A percentile compares a stretch with the other conserved stretches of the same genome.
Conservation (phyloP, 53 echinoderm and acorn worm genomes). For the Hippasteria phrygiana region DNA sequence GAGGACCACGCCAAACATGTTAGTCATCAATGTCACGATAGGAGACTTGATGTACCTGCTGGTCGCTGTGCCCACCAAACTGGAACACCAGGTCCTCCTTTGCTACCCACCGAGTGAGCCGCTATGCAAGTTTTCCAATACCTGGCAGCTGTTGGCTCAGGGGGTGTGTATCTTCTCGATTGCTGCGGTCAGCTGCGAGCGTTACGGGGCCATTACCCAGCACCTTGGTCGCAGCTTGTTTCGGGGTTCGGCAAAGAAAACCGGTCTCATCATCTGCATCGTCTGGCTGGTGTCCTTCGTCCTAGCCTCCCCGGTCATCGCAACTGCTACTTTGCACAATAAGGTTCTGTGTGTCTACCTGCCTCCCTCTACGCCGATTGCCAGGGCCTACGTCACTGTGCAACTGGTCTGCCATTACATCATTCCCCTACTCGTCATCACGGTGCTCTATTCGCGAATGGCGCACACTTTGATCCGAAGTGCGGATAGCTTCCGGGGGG, state of each 20-base stretch:
- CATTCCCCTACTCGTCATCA: slow-evolving; percentile 70
- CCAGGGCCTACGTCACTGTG: slow-evolving; percentile 72
- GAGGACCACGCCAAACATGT: slow-evolving; percentile 80
- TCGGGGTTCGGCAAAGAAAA: slow-evolving; percentile 41
- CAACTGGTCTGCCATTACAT: slow-evolving; percentile 73
- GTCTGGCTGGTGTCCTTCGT: slow-evolving; percentile 80
- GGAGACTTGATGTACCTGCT: slow-evolving; percentile 82
- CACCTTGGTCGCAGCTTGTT: slow-evolving; percentile 64
- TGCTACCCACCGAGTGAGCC: slow-evolving; percentile 72
- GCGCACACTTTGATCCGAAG: slow-evolving; percentile 82
- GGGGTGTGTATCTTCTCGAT: slow-evolving; percentile 85
- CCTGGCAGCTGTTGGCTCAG: slow-evolving; percentile 78
- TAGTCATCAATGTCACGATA: slow-evolving; percentile 82
- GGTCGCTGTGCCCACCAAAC: slow-evolving; percentile 72
- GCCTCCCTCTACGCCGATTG: slow-evolving; percentile 10
- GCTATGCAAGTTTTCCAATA: slow-evolving; percentile 75
- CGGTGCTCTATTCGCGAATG: slow-evolving; percentile 74
- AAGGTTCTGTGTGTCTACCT: slow-evolving; percentile 44
- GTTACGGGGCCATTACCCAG: slow-evolving; percentile 81
- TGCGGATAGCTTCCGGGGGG: slow-evolving; percentile 73
- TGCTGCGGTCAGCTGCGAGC: slow-evolving; percentile 79
- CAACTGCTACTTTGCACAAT: slow-evolving; percentile 25
- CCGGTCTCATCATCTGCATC: slow-evolving; percentile 62
- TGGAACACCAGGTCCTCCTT: slow-evolving; percentile 74
- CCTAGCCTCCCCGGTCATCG: slow-evolving; percentile 74